Percentiles rank a stretch among this genome's conserved stretches.
These are phyloP conservation scores for Galerucella pusilla DNA, from an alignment of 2,888 invertebrate species.

Conservation along the genomic window DNA sequence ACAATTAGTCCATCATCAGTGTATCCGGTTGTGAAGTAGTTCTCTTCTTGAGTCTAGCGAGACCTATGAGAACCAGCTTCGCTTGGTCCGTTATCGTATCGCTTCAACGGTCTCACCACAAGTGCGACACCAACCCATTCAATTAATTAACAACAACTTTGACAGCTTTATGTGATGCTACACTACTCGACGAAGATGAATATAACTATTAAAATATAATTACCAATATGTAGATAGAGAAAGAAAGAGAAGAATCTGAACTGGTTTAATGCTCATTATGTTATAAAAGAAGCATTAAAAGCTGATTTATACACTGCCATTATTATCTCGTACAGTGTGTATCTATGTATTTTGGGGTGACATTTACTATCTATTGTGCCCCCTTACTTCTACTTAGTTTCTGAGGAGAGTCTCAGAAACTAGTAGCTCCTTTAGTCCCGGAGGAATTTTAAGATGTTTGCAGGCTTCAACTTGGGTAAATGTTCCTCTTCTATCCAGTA, in stretches of 20 bases:
- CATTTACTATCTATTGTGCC: no score
- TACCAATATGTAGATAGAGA: not conserved
- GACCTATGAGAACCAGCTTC: not conserved
- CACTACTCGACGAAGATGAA: not conserved
- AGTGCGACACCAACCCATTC: constrained; percentile 20
- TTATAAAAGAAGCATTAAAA: no score
- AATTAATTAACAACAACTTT: constrained; percentile 28
- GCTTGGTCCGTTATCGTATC: constrained; percentile 18
- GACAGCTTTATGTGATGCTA: not conserved
- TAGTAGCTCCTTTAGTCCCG: no score
- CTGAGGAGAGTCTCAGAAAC: no score
- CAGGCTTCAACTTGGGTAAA: no score
- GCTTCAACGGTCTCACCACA: constrained; percentile 28
- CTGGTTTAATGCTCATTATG: no score
- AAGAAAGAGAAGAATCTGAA: not conserved
- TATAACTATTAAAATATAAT: not conserved
- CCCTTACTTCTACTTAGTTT: no score
- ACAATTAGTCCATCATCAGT: constrained; percentile 30
- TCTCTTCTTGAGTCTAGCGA: constrained; percentile 14
- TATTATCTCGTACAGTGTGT: no score
- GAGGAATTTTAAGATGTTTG: no score
- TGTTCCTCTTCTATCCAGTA: no score
- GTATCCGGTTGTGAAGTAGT: constrained; percentile 33
- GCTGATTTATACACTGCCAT: no score
- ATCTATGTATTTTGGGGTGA: no score